Base-by-base conservation (phyloP, 2,113 vertebrate genomes). In the Cavia porcellus region DNA sequence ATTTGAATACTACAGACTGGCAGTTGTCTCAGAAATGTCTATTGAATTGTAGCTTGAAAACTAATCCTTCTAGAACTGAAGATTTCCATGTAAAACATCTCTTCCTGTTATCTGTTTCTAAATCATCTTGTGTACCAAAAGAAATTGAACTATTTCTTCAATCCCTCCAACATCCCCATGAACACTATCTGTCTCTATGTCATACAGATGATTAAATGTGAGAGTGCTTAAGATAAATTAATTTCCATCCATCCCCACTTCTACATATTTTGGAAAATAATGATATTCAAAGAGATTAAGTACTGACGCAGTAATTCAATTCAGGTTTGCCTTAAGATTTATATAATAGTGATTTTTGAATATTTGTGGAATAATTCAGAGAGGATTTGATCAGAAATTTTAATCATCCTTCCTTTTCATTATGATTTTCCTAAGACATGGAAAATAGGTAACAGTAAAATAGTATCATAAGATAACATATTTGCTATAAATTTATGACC, bases 331-430 rank as follows among this genome's bases (percentile, higher is more conserved):
- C 35, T 95, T 90, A 90, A 97, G n/a, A 75, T 88, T n/a, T 85
- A 52, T 7, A 87, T 5, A 95, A 68, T 13, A 84, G 0, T 89
- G 61, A 96, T 97, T 52, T 81, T 38, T 3, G 30, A 35, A 19
- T 87, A 77, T 47, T 47, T 77, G 24, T 80, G 57, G 81, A 93
- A 94, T 97, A 96, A 97, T 52, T 89, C 45, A 59, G 86, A 12
- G 47, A 96, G 35, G 86, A 96, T 89, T 68, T 57, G 42, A 59
- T 61, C 91, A 97, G 86, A 98, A 87, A 68, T 92, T 97, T 74
- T 50, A 93, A n/a, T 97, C 95, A 97, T 96, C 95, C 85, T 94
- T 98, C 50, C 17, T 70, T 95, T 92, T 97, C 25, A 35, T 94
- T 92, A 75, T 42, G 86, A 38, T 89, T 96, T 86, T 62, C 5